Conservation (phyloP, 2,113 vertebrate species). For the Alethe castanea region DNA sequence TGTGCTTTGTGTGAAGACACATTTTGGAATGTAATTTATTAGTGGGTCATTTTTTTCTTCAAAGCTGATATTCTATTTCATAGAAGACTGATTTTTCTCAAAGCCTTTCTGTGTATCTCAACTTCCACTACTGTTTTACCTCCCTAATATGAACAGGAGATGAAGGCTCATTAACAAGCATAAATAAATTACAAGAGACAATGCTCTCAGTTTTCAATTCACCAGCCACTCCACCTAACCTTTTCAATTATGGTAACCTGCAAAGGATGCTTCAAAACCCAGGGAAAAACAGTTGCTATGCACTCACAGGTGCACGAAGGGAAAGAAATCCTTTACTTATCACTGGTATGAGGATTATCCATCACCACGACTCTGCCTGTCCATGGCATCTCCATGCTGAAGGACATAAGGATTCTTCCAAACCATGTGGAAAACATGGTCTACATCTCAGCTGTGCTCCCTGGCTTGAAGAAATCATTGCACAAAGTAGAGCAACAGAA, state of each 20-base stretch:
- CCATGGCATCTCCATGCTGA: background rate
- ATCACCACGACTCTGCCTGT: background rate
- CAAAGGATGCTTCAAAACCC: background rate
- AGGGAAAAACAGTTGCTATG: background rate
- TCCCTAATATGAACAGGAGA: background rate
- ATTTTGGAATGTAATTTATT: conserved; percentile 46
- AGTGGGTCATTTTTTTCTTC: background rate
- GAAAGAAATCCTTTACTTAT: background rate
- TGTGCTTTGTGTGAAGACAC: background rate
- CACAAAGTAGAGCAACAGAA: accelerated
- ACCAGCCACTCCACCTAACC: conserved; percentile 1
- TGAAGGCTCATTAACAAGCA: conserved; percentile 27
- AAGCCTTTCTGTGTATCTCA: conserved; percentile 28
- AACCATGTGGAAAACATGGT: background rate
- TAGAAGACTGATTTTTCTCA: conserved; percentile 41
- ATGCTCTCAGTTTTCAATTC: background rate
- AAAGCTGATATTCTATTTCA: conserved; percentile 41
- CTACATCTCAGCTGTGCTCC: background rate
- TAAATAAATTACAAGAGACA: conserved; percentile 46
- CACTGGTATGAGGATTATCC: accelerated
- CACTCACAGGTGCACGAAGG: background rate
- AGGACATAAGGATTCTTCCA: background rate
- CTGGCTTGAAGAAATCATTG: background rate
- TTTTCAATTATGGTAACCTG: background rate
- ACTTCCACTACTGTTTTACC: conserved; percentile 9